Evolutionary conservation across 2,888 invertebrate species (phyloP).

Genomic region (Drosophila phalerata): DNA sequence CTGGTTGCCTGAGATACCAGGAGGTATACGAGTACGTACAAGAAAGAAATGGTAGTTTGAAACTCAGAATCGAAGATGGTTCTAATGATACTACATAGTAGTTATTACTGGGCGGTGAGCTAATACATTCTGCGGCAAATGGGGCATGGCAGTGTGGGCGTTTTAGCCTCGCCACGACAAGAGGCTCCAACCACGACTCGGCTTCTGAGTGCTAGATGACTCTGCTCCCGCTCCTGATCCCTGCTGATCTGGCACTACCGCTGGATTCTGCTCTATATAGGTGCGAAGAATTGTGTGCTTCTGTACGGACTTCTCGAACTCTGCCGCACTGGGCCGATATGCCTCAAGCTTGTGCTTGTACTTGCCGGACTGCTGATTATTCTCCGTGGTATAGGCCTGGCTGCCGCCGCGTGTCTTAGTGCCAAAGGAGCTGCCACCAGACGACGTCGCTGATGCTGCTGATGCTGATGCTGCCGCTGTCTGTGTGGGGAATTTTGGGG

Average conservation of each 20-base stretch:
- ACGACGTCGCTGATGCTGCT: constrained; percentile 38
- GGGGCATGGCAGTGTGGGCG: constrained; percentile 20
- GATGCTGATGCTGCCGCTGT: constrained; percentile 84
- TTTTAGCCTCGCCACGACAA: constrained; percentile 82
- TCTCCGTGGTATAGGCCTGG: constrained; percentile 74
- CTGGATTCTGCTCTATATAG: constrained; percentile 67
- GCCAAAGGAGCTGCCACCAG: constrained; percentile 73
- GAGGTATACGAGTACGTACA: constrained; percentile 15
- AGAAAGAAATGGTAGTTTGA: constrained; percentile 14
- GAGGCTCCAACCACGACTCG: constrained; percentile 82
- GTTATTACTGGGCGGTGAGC: constrained; percentile 78
- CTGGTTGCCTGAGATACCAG: constrained; percentile 20
- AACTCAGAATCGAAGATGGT: constrained; percentile 58
- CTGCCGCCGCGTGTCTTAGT: constrained; percentile 66
- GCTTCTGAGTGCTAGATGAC: constrained; percentile 49
- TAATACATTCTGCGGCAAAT: constrained; percentile 77
- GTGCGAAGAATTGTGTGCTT: constrained; percentile 82
- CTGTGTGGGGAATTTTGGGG: constrained; percentile 85
- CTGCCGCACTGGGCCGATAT: constrained; percentile 77
- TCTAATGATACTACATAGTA: constrained; percentile 83
- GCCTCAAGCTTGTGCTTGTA: constrained; percentile 79
- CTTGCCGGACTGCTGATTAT: constrained; percentile 61
- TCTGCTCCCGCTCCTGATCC: constrained; percentile 27
- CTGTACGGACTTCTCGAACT: constrained; percentile 80
- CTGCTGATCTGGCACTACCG: constrained; percentile 75